Conservation (phyloP, 2,113 vertebrate species). For the Gobius niger region DNA sequence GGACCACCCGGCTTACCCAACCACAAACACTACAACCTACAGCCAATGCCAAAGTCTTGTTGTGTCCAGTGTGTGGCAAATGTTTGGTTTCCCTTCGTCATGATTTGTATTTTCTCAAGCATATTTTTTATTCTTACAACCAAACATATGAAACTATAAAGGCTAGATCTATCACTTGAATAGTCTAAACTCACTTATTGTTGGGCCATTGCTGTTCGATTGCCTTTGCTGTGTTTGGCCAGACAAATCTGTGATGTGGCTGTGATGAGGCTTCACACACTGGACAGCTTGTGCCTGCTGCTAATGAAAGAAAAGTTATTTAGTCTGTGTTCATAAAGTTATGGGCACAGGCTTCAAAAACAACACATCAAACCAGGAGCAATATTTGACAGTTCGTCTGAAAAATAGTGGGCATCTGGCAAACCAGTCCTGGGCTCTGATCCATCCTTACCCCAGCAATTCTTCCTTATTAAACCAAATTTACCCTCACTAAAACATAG, state of each 20-base stretch:
- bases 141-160: too few relatives aligned
- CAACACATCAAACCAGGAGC: conserved; percentile 36
- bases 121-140: too few relatives aligned
- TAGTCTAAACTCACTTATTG: neutral
- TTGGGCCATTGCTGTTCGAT: neutral
- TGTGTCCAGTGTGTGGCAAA: too few relatives aligned
- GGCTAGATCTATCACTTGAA: too few relatives aligned
- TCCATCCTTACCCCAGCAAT: conserved; percentile 34
- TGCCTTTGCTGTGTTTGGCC: neutral
- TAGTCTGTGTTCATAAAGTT: conserved; percentile 8
- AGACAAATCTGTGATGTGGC: neutral
- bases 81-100: too few relatives aligned
- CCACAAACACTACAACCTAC: conserved; percentile 41
- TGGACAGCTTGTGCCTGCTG: conserved; percentile 1
- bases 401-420: conserved; percentile 45
- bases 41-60: conserved; percentile 12
- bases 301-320: conserved; percentile 20
- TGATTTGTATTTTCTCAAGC: too few relatives aligned
- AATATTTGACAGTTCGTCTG: conserved; percentile 42
- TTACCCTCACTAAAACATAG: conserved; percentile 29
- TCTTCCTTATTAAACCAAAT: conserved; percentile 51
- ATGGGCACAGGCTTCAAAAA: conserved; percentile 15
- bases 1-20: conserved; percentile 47
- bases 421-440: conserved; percentile 31
- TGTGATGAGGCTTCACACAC: neutral